phyloP scores from a whole-genome alignment of 1,140 invertebrate species.

The Grapholita molesta region DNA sequence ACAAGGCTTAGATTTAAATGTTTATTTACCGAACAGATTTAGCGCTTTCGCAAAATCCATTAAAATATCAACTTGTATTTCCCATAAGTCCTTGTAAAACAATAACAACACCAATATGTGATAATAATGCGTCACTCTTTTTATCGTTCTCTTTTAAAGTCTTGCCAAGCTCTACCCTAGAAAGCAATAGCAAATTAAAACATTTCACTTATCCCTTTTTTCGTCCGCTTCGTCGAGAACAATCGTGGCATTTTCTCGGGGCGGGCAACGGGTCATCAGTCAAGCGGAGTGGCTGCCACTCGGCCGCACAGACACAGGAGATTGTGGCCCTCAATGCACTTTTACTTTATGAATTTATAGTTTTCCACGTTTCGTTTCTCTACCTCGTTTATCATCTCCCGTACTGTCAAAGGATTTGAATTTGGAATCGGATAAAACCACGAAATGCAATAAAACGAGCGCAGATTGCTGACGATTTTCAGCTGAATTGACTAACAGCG shows the following conservation, averaged over 20 bases:
- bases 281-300: constrained; percentile 61
- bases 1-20: too few species aligned
- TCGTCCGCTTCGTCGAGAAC: constrained; percentile 24
- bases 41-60: too few species aligned
- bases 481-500: background rate
- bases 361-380: constrained; percentile 48
- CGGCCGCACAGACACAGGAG: constrained; percentile 53
- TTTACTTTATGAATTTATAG: constrained; percentile 69
- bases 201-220: constrained; percentile 19
- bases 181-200: constrained; percentile 19
- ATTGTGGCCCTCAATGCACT: constrained; percentile 61
- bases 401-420: constrained; percentile 44
- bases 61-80: too few species aligned
- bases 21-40: too few species aligned
- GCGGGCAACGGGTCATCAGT: constrained; percentile 59
- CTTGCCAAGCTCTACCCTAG: background rate
- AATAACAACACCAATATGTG: background rate
- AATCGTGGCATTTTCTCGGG: constrained; percentile 44
- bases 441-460: background rate
- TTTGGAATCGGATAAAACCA: constrained; percentile 32
- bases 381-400: constrained; percentile 50
- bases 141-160: background rate
- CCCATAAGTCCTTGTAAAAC: too few species aligned
- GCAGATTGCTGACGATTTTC: background rate
- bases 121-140: background rate